phyloP scores from a whole-genome alignment of 2,797 vertebrate genomes.

The Platyrinchus mystaceus region DNA sequence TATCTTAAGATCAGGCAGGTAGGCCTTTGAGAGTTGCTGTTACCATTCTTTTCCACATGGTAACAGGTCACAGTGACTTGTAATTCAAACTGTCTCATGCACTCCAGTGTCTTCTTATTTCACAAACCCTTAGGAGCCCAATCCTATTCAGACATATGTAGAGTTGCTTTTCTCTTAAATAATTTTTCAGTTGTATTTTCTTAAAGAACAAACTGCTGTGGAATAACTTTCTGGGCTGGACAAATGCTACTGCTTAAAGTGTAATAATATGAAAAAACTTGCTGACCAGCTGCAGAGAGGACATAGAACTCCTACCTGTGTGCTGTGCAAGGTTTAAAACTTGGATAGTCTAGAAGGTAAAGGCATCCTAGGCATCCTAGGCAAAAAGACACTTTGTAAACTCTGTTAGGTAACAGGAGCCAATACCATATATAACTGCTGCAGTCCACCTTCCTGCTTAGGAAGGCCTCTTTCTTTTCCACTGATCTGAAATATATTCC shows the following conservation, averaged over 20 bases:
- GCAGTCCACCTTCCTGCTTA: neutral
- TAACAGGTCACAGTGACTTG: neutral
- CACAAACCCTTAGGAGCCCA: neutral
- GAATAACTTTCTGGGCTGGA: neutral
- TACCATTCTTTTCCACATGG: neutral
- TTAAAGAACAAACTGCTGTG: neutral
- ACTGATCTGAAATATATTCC: neutral
- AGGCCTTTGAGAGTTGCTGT: neutral
- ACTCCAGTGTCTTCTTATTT: neutral
- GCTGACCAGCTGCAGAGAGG: neutral
- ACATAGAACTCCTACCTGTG: neutral
- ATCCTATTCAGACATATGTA: neutral
- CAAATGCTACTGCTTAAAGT: neutral
- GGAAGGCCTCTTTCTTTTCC: neutral
- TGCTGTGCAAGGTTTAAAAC: neutral
- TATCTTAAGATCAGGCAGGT: neutral
- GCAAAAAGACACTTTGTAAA: neutral
- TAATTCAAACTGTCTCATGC: neutral
- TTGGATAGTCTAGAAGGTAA: rapidly evolving
- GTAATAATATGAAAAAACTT: neutral
- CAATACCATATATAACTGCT: neutral
- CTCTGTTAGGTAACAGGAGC: neutral
- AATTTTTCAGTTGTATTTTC: neutral
- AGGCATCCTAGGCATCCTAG: neutral
- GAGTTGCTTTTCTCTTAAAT: neutral